Conservation (phyloP, 2,888 invertebrate species). For the Aleiodes testaceus region DNA sequence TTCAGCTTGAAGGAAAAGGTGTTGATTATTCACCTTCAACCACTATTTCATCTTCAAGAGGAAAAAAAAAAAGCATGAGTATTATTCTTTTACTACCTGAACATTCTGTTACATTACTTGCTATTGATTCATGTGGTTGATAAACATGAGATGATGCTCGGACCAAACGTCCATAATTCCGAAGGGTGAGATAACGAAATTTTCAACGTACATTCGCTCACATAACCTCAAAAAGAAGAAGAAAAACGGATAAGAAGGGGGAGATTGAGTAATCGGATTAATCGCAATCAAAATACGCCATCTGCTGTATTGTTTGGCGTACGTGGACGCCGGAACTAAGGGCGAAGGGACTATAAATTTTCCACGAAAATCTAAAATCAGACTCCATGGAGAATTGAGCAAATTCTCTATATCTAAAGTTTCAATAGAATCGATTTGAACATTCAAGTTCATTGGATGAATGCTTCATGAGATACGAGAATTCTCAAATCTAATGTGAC, state of each 20-base stretch:
- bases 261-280: conserved; percentile 63
- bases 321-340: conserved; percentile 39
- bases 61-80: neutral
- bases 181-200: conserved; percentile 33
- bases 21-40: neutral
- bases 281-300: conserved; percentile 65
- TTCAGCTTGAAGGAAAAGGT: conserved; percentile 24
- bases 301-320: conserved; percentile 55
- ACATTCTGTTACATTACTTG: conserved; percentile 12
- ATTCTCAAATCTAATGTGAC: neutral
- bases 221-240: conserved; percentile 4
- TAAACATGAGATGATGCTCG: conserved; percentile 34
- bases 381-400: conserved; percentile 30
- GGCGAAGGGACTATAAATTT: conserved; percentile 43
- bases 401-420: neutral
- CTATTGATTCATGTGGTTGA: conserved; percentile 33
- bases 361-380: conserved; percentile 70
- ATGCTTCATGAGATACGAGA: too few species aligned
- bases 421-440: neutral
- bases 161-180: conserved; percentile 19
- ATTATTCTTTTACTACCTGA: conserved; percentile 20
- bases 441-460: neutral
- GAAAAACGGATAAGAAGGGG: neutral
- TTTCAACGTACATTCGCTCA: neutral
- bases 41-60: neutral